These are phyloP conservation scores for Epiblema foenella DNA, from an alignment of 2,888 invertebrate genomes.

Conservation along the genomic window DNA sequence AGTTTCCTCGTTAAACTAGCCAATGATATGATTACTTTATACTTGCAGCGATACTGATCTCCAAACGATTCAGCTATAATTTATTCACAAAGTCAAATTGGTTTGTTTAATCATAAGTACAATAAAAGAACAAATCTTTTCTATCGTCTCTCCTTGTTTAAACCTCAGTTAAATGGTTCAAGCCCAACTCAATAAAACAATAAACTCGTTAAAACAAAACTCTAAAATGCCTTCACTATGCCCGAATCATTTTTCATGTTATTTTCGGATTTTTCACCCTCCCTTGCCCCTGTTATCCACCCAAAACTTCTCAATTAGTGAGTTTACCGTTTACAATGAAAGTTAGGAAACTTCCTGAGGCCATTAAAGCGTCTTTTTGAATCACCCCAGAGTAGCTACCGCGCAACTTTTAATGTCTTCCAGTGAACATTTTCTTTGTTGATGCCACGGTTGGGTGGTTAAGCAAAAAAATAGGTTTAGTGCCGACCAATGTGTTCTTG, in stretches of 20 bases:
- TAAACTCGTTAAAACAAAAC: slow-evolving; percentile 30
- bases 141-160: slow-evolving; percentile 20
- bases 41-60: too few relatives aligned
- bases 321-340: slow-evolving; percentile 63
- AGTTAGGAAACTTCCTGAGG: slow-evolving; percentile 58
- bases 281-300: slow-evolving; percentile 28
- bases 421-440: slow-evolving; percentile 62
- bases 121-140: not conserved
- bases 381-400: slow-evolving; percentile 59
- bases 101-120: slow-evolving; percentile 13
- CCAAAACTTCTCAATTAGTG: slow-evolving; percentile 66
- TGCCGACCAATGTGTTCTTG: slow-evolving; percentile 6
- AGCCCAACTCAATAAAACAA: slow-evolving; percentile 26
- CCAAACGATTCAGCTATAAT: not conserved
- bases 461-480: slow-evolving; percentile 57
- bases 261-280: slow-evolving; percentile 27
- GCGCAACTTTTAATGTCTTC: slow-evolving; percentile 76
- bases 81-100: slow-evolving; percentile 23
- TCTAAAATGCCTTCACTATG: slow-evolving; percentile 26
- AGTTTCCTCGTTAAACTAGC: too few relatives aligned
- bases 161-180: slow-evolving; percentile 19
- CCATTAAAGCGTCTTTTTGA: slow-evolving; percentile 64
- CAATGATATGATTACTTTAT: too few relatives aligned
- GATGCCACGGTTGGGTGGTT: slow-evolving; percentile 54
- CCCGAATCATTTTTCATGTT: slow-evolving; percentile 31